These are phyloP conservation scores for rat (Rattus norvegicus) DNA, from an alignment of 2,113 vertebrate genomes.

Conservation along the genomic window DNA sequence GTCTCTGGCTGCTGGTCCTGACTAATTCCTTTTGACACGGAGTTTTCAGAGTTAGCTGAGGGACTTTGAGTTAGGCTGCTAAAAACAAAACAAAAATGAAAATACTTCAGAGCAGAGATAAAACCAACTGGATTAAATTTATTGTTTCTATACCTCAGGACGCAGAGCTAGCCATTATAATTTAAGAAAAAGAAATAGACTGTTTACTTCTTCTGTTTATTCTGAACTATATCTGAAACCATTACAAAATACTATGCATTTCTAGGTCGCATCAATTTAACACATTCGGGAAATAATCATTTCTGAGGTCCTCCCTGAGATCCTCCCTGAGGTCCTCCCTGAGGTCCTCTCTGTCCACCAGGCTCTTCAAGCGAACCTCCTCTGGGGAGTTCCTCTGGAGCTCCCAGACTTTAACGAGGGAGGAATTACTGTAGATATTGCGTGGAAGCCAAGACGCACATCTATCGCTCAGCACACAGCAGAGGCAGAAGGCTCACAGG, in stretches of 20 bases:
- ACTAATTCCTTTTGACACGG: constrained; percentile 72
- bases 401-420: not conserved
- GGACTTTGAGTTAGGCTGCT: constrained; percentile 77
- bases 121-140: not conserved
- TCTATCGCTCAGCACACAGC: not conserved
- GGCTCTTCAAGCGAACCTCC: not conserved
- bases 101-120: constrained; percentile 73
- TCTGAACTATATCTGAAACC: constrained; percentile 44
- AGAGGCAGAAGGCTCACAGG: not conserved
- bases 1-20: constrained; percentile 24
- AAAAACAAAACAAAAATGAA: not conserved
- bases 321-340: no score
- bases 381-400: not conserved
- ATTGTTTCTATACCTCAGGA: not conserved
- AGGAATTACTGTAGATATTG: not conserved
- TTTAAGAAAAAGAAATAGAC: not conserved
- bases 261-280: not conserved
- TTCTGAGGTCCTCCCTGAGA: not conserved
- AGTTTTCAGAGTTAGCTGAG: constrained; percentile 59
- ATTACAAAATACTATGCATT: not conserved
- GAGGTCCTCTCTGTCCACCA: not conserved
- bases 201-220: not conserved
- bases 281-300: not conserved
- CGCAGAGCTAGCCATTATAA: not conserved
- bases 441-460: not conserved